phyloP scores from a whole-genome alignment of 2,888 invertebrate species.

The Notodonta dromedarius region DNA sequence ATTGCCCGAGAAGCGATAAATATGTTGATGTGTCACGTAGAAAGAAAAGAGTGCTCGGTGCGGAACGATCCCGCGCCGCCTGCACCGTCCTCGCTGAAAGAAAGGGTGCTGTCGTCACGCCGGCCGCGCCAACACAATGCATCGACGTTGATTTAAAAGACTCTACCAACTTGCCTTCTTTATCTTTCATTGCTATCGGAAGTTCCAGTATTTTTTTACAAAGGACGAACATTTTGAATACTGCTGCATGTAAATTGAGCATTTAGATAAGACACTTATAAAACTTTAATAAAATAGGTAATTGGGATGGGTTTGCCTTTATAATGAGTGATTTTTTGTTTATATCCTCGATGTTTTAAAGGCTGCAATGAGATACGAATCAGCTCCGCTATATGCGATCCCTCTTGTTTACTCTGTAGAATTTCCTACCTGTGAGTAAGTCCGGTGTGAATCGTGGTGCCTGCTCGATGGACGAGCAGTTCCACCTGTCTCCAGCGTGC shows the following conservation, averaged over 20 bases:
- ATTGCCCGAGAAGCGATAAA: constrained; percentile 77
- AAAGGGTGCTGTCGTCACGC: constrained; percentile 71
- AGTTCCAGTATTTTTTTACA: constrained; percentile 53
- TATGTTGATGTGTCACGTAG: constrained; percentile 72
- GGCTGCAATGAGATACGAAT: no score
- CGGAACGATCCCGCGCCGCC: constrained; percentile 60
- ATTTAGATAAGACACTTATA: no score
- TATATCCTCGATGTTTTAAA: no score
- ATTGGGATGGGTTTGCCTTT: no score
- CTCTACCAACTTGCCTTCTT: constrained; percentile 64
- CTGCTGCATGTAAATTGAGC: no score
- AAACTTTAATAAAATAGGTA: no score
- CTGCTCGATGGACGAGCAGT: constrained; percentile 89
- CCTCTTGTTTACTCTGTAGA: not conserved
- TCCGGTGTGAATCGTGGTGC: constrained; percentile 91
- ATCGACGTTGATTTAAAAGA: constrained; percentile 63
- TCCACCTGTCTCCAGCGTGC: constrained; percentile 91
- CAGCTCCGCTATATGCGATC: no score
- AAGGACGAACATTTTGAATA: constrained; percentile 21
- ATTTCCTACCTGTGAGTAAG: constrained; percentile 87
- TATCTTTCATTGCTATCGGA: constrained; percentile 71
- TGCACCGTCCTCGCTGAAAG: constrained; percentile 46
- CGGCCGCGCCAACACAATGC: constrained; percentile 66
- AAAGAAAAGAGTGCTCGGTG: constrained; percentile 64
- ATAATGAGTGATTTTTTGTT: no score